These are phyloP conservation scores for Propithecus coquereli DNA, from an alignment of 2,113 vertebrate genomes.

Conservation along the genomic window DNA sequence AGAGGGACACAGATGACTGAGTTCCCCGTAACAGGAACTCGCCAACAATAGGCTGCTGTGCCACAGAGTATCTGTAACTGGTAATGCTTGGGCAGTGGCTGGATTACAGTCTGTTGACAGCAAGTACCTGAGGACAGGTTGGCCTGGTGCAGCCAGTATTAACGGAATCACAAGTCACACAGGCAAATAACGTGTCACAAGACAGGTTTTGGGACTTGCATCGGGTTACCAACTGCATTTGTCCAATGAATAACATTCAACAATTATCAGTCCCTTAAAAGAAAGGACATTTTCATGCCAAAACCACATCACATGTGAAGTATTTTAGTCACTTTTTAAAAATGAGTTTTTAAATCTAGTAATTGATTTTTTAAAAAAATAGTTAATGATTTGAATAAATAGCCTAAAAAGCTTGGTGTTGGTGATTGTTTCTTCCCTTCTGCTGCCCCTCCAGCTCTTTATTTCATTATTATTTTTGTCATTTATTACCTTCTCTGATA, in stretches of 20 bases:
- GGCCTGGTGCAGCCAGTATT: background rate
- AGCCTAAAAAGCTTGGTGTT: background rate
- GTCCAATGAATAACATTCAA: background rate
- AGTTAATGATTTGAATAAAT: background rate
- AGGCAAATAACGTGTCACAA: fast-evolving
- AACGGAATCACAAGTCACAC: background rate
- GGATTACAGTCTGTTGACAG: fast-evolving
- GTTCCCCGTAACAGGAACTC: background rate
- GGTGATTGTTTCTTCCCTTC: background rate
- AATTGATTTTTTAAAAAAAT: background rate
- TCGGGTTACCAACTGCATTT: background rate
- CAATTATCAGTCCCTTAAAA: background rate
- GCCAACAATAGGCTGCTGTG: fast-evolving
- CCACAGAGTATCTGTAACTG: fast-evolving
- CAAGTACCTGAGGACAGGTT: fast-evolving
- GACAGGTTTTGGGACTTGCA: background rate
- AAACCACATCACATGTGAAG: background rate
- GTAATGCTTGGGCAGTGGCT: background rate
- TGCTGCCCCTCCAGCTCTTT: background rate
- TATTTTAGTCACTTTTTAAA: background rate
- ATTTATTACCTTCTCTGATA: background rate
- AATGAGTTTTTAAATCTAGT: background rate
- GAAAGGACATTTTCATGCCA: background rate
- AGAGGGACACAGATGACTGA: background rate
- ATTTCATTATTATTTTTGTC: background rate